Evolutionary conservation across 2,797 vertebrate species (phyloP).

Genomic region (Coreius guichenoti): DNA sequence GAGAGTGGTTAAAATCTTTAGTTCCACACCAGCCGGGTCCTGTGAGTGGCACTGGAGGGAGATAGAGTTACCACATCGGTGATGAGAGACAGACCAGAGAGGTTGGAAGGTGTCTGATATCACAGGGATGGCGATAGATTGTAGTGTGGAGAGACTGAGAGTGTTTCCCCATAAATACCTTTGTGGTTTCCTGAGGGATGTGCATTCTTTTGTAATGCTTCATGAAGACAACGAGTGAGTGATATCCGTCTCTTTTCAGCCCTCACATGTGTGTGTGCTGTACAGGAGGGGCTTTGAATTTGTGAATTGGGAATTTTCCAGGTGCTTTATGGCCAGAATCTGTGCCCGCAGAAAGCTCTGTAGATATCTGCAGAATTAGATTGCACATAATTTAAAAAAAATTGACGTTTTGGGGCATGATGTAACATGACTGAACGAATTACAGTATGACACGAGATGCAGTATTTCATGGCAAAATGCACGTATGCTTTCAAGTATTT

Average conservation of each 20-base stretch:
- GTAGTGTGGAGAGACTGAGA: neutral
- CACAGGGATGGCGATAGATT: neutral
- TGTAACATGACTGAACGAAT: neutral
- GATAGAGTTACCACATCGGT: conserved; percentile 43
- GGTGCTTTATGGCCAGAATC: neutral
- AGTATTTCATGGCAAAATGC: too few species aligned
- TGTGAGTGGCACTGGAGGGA: conserved; percentile 47
- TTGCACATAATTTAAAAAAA: conserved; percentile 10
- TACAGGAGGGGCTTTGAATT: neutral
- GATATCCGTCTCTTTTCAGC: conserved; percentile 1
- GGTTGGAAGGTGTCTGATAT: conserved; percentile 13
- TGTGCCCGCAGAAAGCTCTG: neutral
- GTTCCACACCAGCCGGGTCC: conserved; percentile 29
- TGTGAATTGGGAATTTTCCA: conserved; percentile 1
- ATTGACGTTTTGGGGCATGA: neutral
- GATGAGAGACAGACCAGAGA: conserved; percentile 25
- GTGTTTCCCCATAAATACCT: conserved; percentile 23
- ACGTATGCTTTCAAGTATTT: neutral
- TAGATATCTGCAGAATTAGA: neutral
- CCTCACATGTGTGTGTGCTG: neutral
- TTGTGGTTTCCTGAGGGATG: conserved; percentile 27
- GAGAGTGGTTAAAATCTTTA: conserved; percentile 54
- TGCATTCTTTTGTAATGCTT: neutral
- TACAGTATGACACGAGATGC: neutral
- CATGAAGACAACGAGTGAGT: neutral